These are phyloP conservation scores for Pygathrix nemaeus DNA, from an alignment of 2,113 vertebrate genomes.

Conservation along the genomic window DNA sequence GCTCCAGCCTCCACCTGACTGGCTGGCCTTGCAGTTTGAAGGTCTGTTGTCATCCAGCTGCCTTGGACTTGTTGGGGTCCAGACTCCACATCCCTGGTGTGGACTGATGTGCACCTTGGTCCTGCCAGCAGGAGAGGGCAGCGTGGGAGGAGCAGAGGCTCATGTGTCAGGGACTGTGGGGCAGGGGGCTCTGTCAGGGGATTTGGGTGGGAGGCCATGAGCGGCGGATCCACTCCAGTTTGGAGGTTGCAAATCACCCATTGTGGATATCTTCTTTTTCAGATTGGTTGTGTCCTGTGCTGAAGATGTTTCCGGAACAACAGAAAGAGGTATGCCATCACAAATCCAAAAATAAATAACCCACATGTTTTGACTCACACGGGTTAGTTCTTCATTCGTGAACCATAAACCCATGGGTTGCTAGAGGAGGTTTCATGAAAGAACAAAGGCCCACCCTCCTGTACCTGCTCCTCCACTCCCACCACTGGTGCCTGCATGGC, in stretches of 20 bases:
- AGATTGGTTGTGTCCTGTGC: constrained; percentile 35
- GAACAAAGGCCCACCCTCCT: no score
- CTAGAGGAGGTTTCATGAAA: not conserved
- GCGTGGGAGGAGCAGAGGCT: not conserved
- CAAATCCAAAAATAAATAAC: not conserved
- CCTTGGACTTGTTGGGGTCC: not conserved
- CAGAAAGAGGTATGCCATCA: constrained; percentile 68
- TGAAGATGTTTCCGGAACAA: constrained; percentile 78
- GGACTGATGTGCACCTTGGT: not conserved
- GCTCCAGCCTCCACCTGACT: not conserved
- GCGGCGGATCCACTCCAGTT: not conserved
- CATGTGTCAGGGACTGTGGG: not conserved
- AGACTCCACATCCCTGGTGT: not conserved
- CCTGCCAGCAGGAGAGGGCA: fast-evolving
- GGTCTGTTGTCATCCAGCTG: not conserved
- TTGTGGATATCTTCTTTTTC: constrained; percentile 57
- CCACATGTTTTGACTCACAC: not conserved
- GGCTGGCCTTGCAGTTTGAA: not conserved
- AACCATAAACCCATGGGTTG: not conserved
- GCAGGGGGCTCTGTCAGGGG: not conserved
- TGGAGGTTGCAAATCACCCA: not conserved
- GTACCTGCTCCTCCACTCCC: fast-evolving
- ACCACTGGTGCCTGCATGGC: fast-evolving
- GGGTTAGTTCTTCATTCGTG: not conserved
- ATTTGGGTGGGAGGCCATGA: not conserved